Base-by-base conservation (phyloP, 2,797 vertebrate species). In the Halcyon chelicuti region DNA sequence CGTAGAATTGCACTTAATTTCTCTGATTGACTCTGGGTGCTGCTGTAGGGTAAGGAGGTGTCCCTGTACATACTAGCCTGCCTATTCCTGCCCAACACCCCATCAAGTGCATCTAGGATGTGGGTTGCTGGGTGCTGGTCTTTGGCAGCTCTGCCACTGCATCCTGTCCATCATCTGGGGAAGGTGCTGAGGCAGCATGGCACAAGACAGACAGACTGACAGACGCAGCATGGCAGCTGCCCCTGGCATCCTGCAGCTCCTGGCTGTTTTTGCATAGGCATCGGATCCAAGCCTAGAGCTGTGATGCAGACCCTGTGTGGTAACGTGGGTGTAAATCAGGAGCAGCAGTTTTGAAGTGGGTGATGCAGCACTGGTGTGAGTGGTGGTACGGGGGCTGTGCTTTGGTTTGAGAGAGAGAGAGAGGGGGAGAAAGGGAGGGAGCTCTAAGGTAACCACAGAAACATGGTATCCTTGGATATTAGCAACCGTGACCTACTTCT, bases 401-500 rank as follows among this genome's bases (percentile, higher is more conserved):
- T 74, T 57, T 25, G 57, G 46, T 55, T 37, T 1, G 12, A 86
- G 82, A 60, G 46, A 52, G 35, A 33, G 37, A 77, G 62, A 65
- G 84, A 61, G 63, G 18, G 37, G 70, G 57, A 87, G 52, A 81
- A 80, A 78, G 35, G 44, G 66, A 84, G 71, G 55, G 44, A 93
- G 83, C 2, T 2, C 60, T 80, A 71, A 95, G 96, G 96, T 96
- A 97, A 97, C 96, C 95, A 93, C 95, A 97, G 91, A 96, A 95
- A 97, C 95, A 57, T 55, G 93, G 95, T 96, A 96, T 97, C 95
- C 94, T 95, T 97, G 95, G 91, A 96, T 97, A 97, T 97, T 90
- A 97, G 84, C 86, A 94, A 82, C 58, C 52, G 4, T 97, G 96
- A 97, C 97, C 97, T 97, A 97, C 96, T 97, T 97, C 94, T 95